Evolutionary conservation across 2,888 invertebrate genomes (phyloP).

Genomic region (Morpho deidamia): DNA sequence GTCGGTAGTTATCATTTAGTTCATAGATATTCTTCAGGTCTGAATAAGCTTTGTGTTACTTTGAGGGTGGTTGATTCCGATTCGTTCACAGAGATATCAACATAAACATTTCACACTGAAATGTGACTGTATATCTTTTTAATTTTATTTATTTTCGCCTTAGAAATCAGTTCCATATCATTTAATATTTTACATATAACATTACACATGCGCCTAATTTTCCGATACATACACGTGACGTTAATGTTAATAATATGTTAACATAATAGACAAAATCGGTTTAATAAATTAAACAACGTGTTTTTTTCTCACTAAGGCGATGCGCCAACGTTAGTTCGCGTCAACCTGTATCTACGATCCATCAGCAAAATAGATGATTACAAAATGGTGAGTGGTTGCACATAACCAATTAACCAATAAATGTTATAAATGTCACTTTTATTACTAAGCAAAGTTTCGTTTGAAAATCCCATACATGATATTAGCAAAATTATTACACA

Average conservation of each 20-base stretch:
- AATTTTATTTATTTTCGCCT: background rate
- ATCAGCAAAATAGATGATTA: conserved; percentile 99
- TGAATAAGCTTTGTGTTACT: conserved; percentile 35
- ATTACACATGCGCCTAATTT: conserved; percentile 33
- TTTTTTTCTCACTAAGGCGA: conserved; percentile 81
- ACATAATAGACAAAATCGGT: conserved; percentile 15
- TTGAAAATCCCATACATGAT: background rate
- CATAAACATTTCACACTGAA: conserved; percentile 32
- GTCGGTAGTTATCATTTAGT: conserved; percentile 14
- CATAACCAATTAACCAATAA: conserved; percentile 39
- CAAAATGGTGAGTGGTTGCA: conserved; percentile 94
- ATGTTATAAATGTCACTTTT: conserved; percentile 43
- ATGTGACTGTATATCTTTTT: conserved; percentile 31
- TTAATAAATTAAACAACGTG: conserved; percentile 30
- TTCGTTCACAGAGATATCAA: conserved; percentile 24
- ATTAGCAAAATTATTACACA: no score
- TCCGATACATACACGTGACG: conserved; percentile 11
- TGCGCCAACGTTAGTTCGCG: conserved; percentile 91
- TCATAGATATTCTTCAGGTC: background rate
- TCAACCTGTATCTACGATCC: conserved; percentile 98
- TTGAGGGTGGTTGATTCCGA: conserved; percentile 55
- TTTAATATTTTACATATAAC: conserved; percentile 41
- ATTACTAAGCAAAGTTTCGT: conserved; percentile 57
- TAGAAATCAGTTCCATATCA: conserved; percentile 37
- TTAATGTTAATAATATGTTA: conserved; percentile 6